Evolutionary conservation across 1,140 invertebrate species (phyloP).

Genomic region (Lethocerus indicus): DNA sequence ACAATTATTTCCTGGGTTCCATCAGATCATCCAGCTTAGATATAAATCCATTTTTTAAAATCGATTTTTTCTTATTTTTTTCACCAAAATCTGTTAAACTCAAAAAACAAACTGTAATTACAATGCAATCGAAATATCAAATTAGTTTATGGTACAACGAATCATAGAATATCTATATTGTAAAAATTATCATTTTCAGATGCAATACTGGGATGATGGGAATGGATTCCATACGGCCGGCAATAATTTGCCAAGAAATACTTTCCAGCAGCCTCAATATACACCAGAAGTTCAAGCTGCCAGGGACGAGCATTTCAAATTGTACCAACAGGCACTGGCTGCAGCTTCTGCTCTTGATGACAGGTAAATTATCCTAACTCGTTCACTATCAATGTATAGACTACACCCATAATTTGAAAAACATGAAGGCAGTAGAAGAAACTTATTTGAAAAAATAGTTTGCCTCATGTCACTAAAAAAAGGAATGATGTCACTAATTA

Average conservation of each 20-base stretch:
- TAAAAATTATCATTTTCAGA: constrained; percentile 13
- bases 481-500: too few species aligned
- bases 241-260: constrained; percentile 15
- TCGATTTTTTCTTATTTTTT: neutral
- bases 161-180: neutral
- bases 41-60: neutral
- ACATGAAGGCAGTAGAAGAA: too few species aligned
- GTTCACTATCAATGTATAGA: too few species aligned
- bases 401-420: too few species aligned
- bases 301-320: constrained; percentile 20
- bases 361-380: too few species aligned
- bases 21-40: neutral
- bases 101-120: neutral
- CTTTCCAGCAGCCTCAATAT: constrained; percentile 17
- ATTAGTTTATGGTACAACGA: neutral
- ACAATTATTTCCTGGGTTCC: neutral
- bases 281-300: constrained; percentile 24
- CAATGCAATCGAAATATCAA: neutral
- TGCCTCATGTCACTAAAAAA: too few species aligned
- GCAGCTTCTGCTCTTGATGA: too few species aligned
- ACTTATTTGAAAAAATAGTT: too few species aligned
- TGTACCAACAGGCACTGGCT: constrained; percentile 19
- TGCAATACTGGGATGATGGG: constrained; percentile 22
- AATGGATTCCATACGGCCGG: constrained; percentile 19
- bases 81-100: neutral